A percentile compares a stretch with the other conserved stretches of the same genome.
Conservation (phyloP, 2,888 invertebrate genomes). For the Phyllotreta cruciferae region DNA sequence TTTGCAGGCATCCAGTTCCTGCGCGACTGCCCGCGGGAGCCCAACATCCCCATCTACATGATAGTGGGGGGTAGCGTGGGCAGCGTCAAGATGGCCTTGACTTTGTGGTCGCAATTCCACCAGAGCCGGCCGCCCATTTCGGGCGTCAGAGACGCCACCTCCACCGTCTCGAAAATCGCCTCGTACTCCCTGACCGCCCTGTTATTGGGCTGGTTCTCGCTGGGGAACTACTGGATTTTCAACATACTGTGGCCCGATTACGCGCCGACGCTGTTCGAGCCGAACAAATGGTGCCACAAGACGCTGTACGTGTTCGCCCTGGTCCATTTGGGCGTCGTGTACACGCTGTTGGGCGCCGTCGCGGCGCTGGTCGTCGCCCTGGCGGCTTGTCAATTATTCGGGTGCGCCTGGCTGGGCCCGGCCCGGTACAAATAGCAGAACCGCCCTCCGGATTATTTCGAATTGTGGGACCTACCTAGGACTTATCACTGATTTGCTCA, state of each 20-base stretch:
- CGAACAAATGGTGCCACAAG: conserved; percentile 80
- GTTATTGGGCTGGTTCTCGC: conserved; percentile 76
- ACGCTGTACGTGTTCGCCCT: conserved; percentile 80
- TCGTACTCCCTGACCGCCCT: conserved; percentile 73
- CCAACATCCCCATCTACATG: conserved; percentile 81
- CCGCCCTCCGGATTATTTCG: conserved; percentile 54
- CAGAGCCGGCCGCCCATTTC: conserved; percentile 61
- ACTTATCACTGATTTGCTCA: conserved; percentile 52
- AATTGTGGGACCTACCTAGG: conserved; percentile 57
- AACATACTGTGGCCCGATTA: conserved; percentile 80
- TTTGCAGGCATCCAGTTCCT: conserved; percentile 83
- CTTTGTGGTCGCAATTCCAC: conserved; percentile 71
- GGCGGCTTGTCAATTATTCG: conserved; percentile 73
- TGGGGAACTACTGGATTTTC: conserved; percentile 82
- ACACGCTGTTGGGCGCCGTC: conserved; percentile 67
- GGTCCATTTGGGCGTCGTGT: conserved; percentile 75
- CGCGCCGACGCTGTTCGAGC: conserved; percentile 74
- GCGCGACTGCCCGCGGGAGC: conserved; percentile 79
- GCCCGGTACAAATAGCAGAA: conserved; percentile 70
- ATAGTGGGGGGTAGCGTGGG: conserved; percentile 83
- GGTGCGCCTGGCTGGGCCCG: conserved; percentile 73
- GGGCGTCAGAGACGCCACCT: conserved; percentile 60
- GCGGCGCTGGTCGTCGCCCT: conserved; percentile 67
- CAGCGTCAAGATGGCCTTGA: conserved; percentile 72
- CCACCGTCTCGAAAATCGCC: conserved; percentile 68